A percentile compares a stretch with the other conserved stretches of the same genome.
phyloP scores from a whole-genome alignment of 2,797 vertebrate genomes.

The Siniperca scherzeri region DNA sequence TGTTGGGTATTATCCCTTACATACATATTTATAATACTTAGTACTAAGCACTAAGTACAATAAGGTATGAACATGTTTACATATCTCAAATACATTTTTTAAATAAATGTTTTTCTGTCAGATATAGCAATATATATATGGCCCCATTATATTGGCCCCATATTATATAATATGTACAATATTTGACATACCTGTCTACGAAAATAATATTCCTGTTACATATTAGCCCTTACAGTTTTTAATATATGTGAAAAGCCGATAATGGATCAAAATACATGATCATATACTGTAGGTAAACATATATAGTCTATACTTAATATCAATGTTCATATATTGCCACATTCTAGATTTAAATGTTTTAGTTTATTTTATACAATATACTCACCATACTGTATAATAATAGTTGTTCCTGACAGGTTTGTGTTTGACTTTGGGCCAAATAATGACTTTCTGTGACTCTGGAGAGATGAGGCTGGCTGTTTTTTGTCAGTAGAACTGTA shows the following conservation, averaged over 20 bases:
- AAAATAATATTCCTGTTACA: neutral
- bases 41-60: too few relatives aligned
- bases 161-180: neutral
- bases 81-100: too few relatives aligned
- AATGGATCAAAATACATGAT: neutral
- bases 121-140: neutral
- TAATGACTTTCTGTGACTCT: constrained; percentile 12
- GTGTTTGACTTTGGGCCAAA: neutral
- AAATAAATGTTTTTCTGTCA: neutral
- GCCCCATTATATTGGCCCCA: neutral
- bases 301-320: neutral
- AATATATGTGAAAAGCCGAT: neutral
- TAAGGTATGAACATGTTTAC: too few relatives aligned
- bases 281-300: neutral
- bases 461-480: neutral
- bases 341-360: neutral
- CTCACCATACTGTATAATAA: neutral
- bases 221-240: neutral
- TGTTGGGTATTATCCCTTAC: neutral
- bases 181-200: neutral
- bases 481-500: constrained; percentile 17
- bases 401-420: constrained; percentile 20
- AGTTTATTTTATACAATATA: too few relatives aligned
- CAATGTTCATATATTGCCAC: neutral
- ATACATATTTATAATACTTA: neutral